A percentile compares a stretch with the other conserved stretches of the same genome.
Conservation (phyloP, 2,113 vertebrate genomes). For the Bufo gargarizans region DNA sequence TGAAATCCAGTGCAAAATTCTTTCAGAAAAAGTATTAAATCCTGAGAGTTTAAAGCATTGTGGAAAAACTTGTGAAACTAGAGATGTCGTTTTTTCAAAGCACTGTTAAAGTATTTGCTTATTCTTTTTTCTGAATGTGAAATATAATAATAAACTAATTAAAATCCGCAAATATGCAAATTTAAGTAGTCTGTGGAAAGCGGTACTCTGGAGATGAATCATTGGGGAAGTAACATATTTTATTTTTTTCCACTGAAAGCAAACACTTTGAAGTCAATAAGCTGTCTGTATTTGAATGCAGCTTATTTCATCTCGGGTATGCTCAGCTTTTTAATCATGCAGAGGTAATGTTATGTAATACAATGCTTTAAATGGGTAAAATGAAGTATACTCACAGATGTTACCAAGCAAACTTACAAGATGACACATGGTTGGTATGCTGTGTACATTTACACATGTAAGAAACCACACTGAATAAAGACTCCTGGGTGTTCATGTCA, state of each 20-base stretch:
- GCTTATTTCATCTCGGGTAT: constrained; percentile 22
- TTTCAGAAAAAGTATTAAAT: background rate
- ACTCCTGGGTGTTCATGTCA: too few relatives aligned
- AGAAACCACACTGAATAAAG: background rate
- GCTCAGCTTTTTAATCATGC: constrained; percentile 18
- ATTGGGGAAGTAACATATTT: constrained; percentile 40
- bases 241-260: constrained; percentile 8
- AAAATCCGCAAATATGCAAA: constrained; percentile 41
- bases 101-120: constrained; percentile 3
- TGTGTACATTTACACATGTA: background rate
- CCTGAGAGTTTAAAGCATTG: background rate
- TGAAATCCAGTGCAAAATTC: background rate
- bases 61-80: background rate
- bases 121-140: constrained; percentile 39
- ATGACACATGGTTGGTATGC: background rate
- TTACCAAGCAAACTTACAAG: background rate
- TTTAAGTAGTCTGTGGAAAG: constrained; percentile 4
- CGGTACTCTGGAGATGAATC: constrained; percentile 43
- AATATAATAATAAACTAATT: constrained; percentile 42
- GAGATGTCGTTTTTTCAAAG: background rate
- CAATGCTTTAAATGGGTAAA: background rate
- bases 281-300: constrained; percentile 34
- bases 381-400: background rate
- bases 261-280: constrained; percentile 47
- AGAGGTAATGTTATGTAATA: constrained; percentile 5